These are phyloP conservation scores for Rhizomys pruinosus DNA, from an alignment of 2,113 vertebrate genomes.

Conservation along the genomic window DNA sequence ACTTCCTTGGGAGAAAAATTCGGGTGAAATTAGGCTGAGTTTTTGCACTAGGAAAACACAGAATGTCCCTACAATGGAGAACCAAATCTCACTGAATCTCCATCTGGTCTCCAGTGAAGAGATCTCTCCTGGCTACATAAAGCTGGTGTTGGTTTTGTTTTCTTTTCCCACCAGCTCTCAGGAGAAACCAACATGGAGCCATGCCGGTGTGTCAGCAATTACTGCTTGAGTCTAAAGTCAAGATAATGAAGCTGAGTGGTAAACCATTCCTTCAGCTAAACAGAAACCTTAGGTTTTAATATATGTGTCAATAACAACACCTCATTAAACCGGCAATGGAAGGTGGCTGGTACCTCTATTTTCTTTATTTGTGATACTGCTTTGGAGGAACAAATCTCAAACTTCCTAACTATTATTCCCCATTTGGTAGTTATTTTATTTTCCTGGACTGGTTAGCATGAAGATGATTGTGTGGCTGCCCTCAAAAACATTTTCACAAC, in stretches of 20 bases:
- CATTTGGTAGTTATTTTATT: conserved; percentile 81
- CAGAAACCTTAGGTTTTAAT: conserved; percentile 42
- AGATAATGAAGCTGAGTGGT: conserved; percentile 24
- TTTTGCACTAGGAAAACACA: conserved; percentile 35
- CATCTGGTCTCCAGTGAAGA: conserved; percentile 46
- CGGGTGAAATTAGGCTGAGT: background rate
- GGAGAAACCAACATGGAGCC: background rate
- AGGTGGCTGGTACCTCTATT: background rate
- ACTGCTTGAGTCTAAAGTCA: conserved; percentile 18
- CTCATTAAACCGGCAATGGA: conserved; percentile 26
- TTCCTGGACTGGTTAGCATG: conserved; percentile 67
- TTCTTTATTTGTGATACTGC: conserved; percentile 51
- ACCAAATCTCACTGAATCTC: conserved; percentile 50
- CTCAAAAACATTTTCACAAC: conserved; percentile 77
- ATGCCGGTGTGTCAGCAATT: conserved; percentile 5
- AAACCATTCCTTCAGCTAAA: background rate
- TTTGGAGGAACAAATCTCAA: conserved; percentile 20
- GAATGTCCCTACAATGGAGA: conserved; percentile 14
- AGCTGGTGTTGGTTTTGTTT: background rate
- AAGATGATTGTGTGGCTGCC: conserved; percentile 67
- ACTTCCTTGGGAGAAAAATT: conserved; percentile 55
- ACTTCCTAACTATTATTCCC: conserved; percentile 50
- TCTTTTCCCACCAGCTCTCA: background rate
- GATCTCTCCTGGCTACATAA: conserved; percentile 7
- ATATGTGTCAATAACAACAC: conserved; percentile 1